A percentile compares a stretch with the other conserved stretches of the same genome.
phyloP scores from a whole-genome alignment of 2,113 vertebrate species.

The Brachyistius frenatus region DNA sequence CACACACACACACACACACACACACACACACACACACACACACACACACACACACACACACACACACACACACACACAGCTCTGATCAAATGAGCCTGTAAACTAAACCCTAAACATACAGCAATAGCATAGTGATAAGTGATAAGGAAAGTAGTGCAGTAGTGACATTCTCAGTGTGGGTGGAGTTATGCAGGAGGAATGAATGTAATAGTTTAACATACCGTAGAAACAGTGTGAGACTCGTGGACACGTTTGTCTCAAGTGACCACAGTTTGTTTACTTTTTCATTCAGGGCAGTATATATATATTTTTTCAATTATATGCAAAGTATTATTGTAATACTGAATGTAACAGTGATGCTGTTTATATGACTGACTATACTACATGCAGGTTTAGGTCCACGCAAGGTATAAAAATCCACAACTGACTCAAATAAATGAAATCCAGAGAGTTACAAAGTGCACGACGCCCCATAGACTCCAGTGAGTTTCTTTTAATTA shows the following conservation, averaged over 20 bases:
- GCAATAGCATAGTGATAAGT: not conserved
- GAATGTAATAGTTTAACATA: not conserved
- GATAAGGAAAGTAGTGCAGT: not conserved
- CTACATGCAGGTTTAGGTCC: not conserved
- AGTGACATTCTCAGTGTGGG: not conserved
- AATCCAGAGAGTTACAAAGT: too few relatives aligned
- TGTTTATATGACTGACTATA: not conserved
- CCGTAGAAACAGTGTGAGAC: not conserved
- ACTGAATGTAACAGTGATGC: not conserved
- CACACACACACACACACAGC: not conserved
- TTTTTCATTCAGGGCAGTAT: too few relatives aligned
- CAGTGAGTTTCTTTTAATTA: too few relatives aligned
- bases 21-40: not conserved
- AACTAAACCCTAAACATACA: conserved; percentile 18
- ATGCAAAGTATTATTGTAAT: not conserved
- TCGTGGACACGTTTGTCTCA: not conserved
- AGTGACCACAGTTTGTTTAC: too few relatives aligned
- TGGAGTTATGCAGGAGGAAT: not conserved
- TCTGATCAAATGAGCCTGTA: not conserved
- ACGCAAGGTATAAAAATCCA: too few relatives aligned
- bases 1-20: not conserved
- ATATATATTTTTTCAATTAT: too few relatives aligned
- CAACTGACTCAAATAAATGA: too few relatives aligned
- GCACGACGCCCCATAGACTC: too few relatives aligned
- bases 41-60: not conserved